Evolutionary conservation across 2,888 invertebrate genomes (phyloP).

Genomic region (Hirtodrosophila duncani): DNA sequence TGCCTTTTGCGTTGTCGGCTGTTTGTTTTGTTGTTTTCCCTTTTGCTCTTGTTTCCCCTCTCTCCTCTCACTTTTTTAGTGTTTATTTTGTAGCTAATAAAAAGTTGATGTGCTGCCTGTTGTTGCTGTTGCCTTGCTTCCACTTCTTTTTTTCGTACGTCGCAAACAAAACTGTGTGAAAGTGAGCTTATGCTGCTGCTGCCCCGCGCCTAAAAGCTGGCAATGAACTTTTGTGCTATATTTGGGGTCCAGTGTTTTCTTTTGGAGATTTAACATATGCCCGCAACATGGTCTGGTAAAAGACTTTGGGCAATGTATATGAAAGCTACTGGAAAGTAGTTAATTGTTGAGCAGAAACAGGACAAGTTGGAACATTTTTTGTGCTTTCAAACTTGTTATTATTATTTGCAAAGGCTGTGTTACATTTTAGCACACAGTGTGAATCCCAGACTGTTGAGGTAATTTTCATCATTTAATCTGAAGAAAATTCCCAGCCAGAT

Average conservation of each 20-base stretch:
- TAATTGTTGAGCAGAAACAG: too few relatives aligned
- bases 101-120: constrained; percentile 57
- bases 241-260: constrained; percentile 14
- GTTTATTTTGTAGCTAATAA: constrained; percentile 64
- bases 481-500: too few relatives aligned
- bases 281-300: constrained; percentile 21
- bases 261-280: constrained; percentile 30
- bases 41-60: constrained; percentile 1
- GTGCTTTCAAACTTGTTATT: too few relatives aligned
- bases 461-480: too few relatives aligned
- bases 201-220: constrained; percentile 34
- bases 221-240: constrained; percentile 36
- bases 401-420: too few relatives aligned
- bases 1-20: constrained; percentile 49
- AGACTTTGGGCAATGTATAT: constrained; percentile 26
- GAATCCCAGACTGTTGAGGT: too few relatives aligned
- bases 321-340: too few relatives aligned
- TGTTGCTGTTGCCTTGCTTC: constrained; percentile 8
- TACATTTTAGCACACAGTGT: too few relatives aligned
- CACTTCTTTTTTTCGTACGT: neutral
- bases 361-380: too few relatives aligned
- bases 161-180: too few relatives aligned
- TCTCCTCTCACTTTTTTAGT: constrained; percentile 6
- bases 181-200: constrained; percentile 40
- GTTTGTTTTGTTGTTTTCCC: constrained; percentile 54